A percentile compares a stretch with the other conserved stretches of the same genome.
phyloP scores from a whole-genome alignment of 2,113 vertebrate genomes.

The Bos javanicus region DNA sequence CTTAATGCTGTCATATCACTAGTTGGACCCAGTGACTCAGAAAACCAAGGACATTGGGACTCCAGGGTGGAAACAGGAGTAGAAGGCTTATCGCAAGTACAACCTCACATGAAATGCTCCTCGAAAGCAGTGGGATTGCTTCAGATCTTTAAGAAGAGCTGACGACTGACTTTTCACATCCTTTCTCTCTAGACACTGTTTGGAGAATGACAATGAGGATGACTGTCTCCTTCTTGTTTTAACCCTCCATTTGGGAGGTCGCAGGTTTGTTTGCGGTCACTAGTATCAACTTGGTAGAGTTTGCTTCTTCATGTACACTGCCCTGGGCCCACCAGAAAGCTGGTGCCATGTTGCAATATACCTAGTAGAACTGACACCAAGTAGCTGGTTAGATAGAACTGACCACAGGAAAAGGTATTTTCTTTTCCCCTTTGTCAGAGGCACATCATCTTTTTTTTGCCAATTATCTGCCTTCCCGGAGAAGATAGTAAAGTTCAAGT shows the following conservation, averaged over 20 bases:
- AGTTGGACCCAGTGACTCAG: not conserved
- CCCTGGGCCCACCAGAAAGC: not conserved
- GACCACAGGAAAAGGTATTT: not conserved
- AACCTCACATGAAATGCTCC: not conserved
- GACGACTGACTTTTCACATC: not conserved
- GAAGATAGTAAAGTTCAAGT: constrained; percentile 13
- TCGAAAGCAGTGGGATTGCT: not conserved
- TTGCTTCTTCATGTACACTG: not conserved
- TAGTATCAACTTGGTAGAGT: not conserved
- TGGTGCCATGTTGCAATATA: not conserved
- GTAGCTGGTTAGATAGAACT: not conserved
- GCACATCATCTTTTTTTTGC: not conserved
- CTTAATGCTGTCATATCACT: not conserved
- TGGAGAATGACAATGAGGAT: not conserved
- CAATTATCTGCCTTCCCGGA: not conserved
- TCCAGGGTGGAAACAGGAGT: not conserved
- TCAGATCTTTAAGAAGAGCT: not conserved
- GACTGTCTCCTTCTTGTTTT: not conserved
- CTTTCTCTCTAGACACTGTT: not conserved
- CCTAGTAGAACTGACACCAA: not conserved
- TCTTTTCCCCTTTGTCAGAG: not conserved
- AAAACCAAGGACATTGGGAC: not conserved
- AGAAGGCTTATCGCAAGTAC: not conserved
- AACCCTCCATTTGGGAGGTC: not conserved
- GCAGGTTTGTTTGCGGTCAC: not conserved